Evolutionary conservation across 2,888 invertebrate species (phyloP), one percentile per base, ranked within the genome.

Genomic region (Xestia ashworthii): DNA sequence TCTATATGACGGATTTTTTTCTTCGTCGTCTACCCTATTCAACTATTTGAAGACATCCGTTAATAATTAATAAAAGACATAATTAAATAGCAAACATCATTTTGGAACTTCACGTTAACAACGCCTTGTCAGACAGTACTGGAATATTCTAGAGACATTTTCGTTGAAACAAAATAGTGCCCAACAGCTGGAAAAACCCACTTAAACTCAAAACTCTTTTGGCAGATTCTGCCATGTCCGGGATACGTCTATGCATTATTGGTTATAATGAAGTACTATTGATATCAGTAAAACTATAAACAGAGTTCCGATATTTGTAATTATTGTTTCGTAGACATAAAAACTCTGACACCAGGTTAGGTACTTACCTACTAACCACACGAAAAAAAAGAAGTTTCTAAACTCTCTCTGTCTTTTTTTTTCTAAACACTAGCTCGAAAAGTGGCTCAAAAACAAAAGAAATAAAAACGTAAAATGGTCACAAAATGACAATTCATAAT

Each of bases 101-200:
- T 53, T 53, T n/a, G 22, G 4, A 11, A 22, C 53, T 9, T 53
- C 22, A 53, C 16, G 11, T 32, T 8, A 73, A 12, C 5, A 12
- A 11, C 5, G 12, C 16, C 16, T 41, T 50, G 25, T 48, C 38
- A 72, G 73, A 41, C 14, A 22, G 53, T 22, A 22, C 53, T 53
- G 22, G 53, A 53, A 53, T 53, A 22, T 38, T 38, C 32, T 55
- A 32, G 32, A 38, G 55, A n/a, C 19, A 55, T 14, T 76, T 14
- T 46, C n/a, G n/a, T 55, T 4, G 19, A 53, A 55, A 55, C 32
- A 12, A 46, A n/a, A 76, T n/a, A 44, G 48, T 44, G 19, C 5
- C 5, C 41, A 77, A 78, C 32, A 64, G 41, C 60, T 75, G 22
- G 16, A 32, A 41, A 41, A 32, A 32, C 48, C 25, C 16, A 74